These are phyloP conservation scores for Gallirallus australis DNA, from an alignment of 2,797 vertebrate species.

Conservation along the genomic window DNA sequence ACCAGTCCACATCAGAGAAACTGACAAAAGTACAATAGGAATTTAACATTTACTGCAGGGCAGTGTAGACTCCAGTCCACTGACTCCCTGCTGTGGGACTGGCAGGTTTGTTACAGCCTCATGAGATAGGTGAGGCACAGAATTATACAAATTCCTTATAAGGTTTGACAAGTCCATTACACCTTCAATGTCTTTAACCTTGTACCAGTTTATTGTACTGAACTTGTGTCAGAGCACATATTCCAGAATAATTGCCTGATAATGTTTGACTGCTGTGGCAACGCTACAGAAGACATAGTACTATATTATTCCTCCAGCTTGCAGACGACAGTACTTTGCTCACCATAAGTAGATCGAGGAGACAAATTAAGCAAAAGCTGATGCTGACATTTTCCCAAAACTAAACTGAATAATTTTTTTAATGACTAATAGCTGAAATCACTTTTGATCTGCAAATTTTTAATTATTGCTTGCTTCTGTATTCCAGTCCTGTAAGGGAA, in stretches of 20 bases:
- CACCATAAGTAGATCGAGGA: neutral
- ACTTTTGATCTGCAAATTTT: neutral
- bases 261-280: neutral
- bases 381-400: neutral
- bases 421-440: neutral
- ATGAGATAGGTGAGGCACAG: neutral
- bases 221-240: constrained; percentile 19
- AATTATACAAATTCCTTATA: constrained; percentile 4
- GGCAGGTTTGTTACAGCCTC: neutral
- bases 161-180: constrained; percentile 56
- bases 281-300: neutral
- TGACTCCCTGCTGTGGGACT: neutral
- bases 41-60: neutral
- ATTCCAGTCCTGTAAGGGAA: neutral
- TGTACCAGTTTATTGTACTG: constrained; percentile 27
- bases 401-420: neutral
- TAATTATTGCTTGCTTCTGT: neutral
- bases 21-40: neutral
- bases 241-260: constrained; percentile 42
- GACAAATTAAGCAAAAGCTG: neutral
- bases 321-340: neutral
- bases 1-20: neutral
- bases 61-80: neutral
- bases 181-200: constrained; percentile 58
- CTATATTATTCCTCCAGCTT: neutral